phyloP scores from a whole-genome alignment of 2,797 vertebrate species.

The Micropoecilia bifurca region DNA sequence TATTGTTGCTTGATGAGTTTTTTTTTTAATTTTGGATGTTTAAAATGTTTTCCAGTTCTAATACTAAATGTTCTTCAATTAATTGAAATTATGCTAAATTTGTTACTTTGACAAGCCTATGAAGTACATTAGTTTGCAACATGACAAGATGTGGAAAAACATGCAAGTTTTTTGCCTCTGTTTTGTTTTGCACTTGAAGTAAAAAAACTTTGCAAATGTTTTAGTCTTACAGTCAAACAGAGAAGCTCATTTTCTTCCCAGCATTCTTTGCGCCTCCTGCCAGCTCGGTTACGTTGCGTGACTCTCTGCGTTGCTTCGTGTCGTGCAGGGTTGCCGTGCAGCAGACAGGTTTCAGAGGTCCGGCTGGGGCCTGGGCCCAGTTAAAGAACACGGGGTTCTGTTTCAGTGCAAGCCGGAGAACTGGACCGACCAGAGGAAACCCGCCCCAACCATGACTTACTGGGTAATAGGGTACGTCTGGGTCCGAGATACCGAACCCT shows the following conservation, averaged over 20 bases:
- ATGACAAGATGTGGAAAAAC: neutral
- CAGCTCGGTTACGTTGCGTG: neutral
- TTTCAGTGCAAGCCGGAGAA: conserved; percentile 94
- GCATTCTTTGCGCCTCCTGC: neutral
- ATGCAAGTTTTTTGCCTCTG: neutral
- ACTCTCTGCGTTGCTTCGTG: neutral
- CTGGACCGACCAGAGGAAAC: conserved; percentile 91
- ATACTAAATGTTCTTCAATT: too few relatives aligned
- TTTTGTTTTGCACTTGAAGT: neutral
- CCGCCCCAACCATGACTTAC: conserved; percentile 91
- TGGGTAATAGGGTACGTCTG: conserved; percentile 95
- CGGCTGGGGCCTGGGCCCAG: conserved; percentile 77
- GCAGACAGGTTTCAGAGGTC: conserved; percentile 59
- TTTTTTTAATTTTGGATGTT: too few relatives aligned
- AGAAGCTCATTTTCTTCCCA: neutral
- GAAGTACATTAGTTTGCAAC: neutral
- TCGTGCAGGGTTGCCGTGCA: conserved; percentile 67
- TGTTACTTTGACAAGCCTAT: too few relatives aligned
- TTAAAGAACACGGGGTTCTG: conserved; percentile 93
- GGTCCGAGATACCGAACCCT: neutral
- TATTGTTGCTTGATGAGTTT: too few relatives aligned
- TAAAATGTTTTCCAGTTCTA: too few relatives aligned
- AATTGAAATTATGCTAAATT: too few relatives aligned
- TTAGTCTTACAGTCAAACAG: neutral
- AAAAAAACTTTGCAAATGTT: neutral